Evolutionary conservation across 2,113 vertebrate genomes (phyloP), one percentile per base, ranked within the genome.

Genomic region (Prochilodus magdalenae): DNA sequence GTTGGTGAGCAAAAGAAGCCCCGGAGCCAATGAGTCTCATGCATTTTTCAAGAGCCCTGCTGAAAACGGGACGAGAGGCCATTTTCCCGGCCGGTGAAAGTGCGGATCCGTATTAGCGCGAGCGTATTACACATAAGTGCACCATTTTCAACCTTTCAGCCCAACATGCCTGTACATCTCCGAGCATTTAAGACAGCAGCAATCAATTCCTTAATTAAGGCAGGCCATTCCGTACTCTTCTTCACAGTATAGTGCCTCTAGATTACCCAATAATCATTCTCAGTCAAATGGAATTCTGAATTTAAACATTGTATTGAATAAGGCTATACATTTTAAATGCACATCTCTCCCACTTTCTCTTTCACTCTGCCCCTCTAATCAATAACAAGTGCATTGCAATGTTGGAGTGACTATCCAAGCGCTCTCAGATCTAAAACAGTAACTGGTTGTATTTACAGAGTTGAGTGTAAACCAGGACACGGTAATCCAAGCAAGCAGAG

Each of bases 1-100:
- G 57, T 69, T 27, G 29, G 75, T 53, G 60, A 76, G 40, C n/a
- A 62, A 75, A 26, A 44, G 74, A 24, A 62, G 24, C 49, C 75
- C n/a, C 63, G 0, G 76, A 18, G 60, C 77, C 51, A 57, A 79
- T 69, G 57, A 16, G 20, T 20, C 76, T 67, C 63, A 40, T 79
- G 63, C 33, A 79, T 69, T 26, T 79, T 79, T 69, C 30, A 69
- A 40, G 20, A 27, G 49, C 29, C 33, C 13, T 49, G 18, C 78
- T 73, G 69, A 60, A 30, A 62, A 63, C 33, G 57, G 7, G 57
- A 22, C 65, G 33, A 57, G 51, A 53, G 65, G 49, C n/a, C 65
- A 57, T 79, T 57, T 70, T 57, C n/a, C n/a, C 27, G 49, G 55
- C 65, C 36, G 24, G 30, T 20, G n/a, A 36, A 59, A 18, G 10